A percentile compares a stretch with the other conserved stretches of the same genome.
phyloP scores from a whole-genome alignment of 2,113 vertebrate species.

The Murina feae region DNA sequence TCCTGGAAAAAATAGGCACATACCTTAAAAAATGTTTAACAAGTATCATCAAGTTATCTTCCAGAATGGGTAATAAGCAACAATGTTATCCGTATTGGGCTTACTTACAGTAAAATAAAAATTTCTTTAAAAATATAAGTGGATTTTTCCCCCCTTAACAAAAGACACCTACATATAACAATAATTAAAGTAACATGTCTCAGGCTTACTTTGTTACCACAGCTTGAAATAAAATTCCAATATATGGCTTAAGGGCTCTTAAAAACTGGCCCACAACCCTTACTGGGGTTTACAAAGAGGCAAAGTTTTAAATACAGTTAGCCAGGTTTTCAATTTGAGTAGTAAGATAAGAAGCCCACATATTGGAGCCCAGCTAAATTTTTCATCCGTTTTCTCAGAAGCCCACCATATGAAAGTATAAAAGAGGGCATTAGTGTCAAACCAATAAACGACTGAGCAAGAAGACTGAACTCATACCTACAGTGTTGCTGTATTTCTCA shows the following conservation, averaged over 20 bases:
- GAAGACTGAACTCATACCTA: neutral
- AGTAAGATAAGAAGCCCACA: neutral
- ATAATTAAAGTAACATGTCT: conserved; percentile 28
- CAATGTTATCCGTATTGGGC: neutral
- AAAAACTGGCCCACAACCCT: conserved; percentile 9
- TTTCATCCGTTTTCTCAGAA: neutral
- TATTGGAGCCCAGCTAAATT: neutral
- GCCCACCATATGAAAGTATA: neutral
- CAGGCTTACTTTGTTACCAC: conserved; percentile 15
- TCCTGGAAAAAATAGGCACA: neutral
- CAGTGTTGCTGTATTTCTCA: neutral
- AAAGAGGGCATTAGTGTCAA: neutral
- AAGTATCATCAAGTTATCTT: neutral
- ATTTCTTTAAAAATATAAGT: conserved; percentile 28
- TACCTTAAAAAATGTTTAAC: neutral
- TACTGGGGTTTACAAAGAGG: neutral
- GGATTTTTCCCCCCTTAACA: neutral
- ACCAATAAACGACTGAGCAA: neutral
- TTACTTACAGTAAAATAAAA: conserved; percentile 37
- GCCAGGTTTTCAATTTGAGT: neutral
- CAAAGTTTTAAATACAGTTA: neutral
- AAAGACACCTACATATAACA: neutral
- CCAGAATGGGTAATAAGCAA: conserved; percentile 18
- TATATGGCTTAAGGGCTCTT: neutral
- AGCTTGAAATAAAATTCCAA: conserved; percentile 33